Conservation (phyloP, 1,140 invertebrate species). For the Metaphire vulgaris region DNA sequence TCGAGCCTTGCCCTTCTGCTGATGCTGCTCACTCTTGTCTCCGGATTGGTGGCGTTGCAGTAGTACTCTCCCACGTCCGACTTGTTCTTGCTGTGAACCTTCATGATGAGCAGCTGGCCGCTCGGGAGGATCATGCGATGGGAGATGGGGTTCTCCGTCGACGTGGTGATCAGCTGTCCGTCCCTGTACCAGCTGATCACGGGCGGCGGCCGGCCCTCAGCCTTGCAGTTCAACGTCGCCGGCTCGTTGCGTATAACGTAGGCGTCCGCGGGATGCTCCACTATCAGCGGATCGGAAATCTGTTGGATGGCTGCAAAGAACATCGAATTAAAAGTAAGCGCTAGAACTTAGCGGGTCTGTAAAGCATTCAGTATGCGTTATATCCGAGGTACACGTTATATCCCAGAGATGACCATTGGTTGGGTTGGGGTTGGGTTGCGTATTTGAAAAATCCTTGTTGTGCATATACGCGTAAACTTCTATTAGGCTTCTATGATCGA, state of each 20-base stretch:
- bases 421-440: no score
- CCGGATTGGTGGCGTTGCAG: constrained; percentile 19
- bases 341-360: no score
- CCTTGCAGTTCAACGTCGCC: constrained; percentile 54
- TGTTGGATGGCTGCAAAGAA: constrained; percentile 21
- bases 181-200: constrained; percentile 66
- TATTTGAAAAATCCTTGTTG: no score
- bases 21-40: constrained; percentile 6
- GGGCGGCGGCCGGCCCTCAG: constrained; percentile 76
- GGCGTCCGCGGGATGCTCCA: constrained; percentile 85
- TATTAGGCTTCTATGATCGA: no score
- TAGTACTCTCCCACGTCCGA: constrained; percentile 4
- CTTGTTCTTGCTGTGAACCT: background rate
- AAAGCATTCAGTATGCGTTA: no score
- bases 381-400: no score
- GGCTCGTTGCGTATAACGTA: constrained; percentile 76
- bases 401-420: no score
- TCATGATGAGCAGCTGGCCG: constrained; percentile 7
- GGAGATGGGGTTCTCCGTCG: background rate
- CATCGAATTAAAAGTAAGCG: no score
- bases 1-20: constrained; percentile 5
- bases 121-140: constrained; percentile 5
- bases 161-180: constrained; percentile 7
- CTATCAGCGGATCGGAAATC: constrained; percentile 65
- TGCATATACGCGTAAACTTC: no score